These are phyloP conservation scores for Girardinichthys multiradiatus DNA, from an alignment of 2,113 vertebrate genomes.

Conservation along the genomic window DNA sequence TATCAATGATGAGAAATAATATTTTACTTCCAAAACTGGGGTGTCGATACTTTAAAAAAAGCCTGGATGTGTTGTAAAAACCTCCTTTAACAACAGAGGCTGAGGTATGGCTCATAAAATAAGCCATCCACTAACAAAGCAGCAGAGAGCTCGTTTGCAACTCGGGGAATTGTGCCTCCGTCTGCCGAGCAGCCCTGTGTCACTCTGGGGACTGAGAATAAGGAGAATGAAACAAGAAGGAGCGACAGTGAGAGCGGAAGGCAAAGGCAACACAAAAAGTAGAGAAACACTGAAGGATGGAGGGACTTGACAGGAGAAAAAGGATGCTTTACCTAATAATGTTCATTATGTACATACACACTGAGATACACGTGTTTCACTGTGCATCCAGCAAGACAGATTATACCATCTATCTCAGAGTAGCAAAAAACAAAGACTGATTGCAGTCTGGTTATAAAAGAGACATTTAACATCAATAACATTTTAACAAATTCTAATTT, in stretches of 20 bases:
- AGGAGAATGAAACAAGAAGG: constrained; percentile 50
- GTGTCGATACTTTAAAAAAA: constrained; percentile 30
- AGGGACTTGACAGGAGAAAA: constrained; percentile 31
- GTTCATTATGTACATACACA: constrained; percentile 50
- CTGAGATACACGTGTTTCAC: constrained; percentile 33
- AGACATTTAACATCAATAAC: constrained; percentile 11
- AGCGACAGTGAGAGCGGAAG: constrained; percentile 32
- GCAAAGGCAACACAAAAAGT: constrained; percentile 3
- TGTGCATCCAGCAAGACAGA: constrained; percentile 45
- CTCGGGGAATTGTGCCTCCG: constrained; percentile 52
- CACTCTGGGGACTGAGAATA: constrained; percentile 62
- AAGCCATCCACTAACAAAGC: constrained; percentile 53
- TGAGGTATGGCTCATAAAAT: constrained; percentile 48
- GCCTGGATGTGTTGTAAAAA: constrained; percentile 12
- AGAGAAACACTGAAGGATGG: constrained; percentile 17
- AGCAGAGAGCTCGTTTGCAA: constrained; percentile 58
- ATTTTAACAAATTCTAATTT: constrained; percentile 13
- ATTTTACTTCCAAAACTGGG: constrained; percentile 24
- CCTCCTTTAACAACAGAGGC: constrained; percentile 16
- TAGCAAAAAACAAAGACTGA: constrained; percentile 14
- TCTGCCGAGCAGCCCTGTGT: constrained; percentile 51
- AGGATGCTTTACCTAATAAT: constrained; percentile 44
- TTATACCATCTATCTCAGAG: constrained; percentile 18
- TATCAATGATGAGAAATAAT: constrained; percentile 27
- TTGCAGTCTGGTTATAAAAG: constrained; percentile 13